Evolutionary conservation across 2,113 vertebrate genomes (phyloP).

Genomic region (Megaceryle maxima): DNA sequence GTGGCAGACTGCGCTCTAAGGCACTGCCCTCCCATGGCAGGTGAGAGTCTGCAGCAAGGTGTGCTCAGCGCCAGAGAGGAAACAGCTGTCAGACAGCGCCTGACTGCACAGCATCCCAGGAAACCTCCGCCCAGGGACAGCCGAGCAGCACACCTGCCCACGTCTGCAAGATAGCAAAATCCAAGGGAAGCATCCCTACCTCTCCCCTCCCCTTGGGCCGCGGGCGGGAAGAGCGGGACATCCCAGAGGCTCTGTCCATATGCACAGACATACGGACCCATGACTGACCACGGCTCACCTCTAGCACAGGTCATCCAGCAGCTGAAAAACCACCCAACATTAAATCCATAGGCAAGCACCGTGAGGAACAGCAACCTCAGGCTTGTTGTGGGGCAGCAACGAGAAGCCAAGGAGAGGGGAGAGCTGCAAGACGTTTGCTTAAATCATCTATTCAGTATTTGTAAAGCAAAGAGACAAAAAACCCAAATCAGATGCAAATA

Average conservation of each 20-base stretch:
- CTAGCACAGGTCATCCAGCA: not conserved
- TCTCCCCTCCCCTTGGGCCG: not conserved
- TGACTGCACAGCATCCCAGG: fast-evolving
- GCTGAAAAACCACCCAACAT: not conserved
- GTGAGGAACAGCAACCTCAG: not conserved
- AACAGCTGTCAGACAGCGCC: not conserved
- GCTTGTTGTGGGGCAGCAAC: not conserved
- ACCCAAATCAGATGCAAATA: slow-evolving; percentile 15
- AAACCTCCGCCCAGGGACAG: not conserved
- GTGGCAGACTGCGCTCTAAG: not conserved
- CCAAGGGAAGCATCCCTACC: not conserved
- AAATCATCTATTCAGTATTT: not conserved
- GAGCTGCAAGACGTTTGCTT: not conserved
- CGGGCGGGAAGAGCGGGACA: not conserved
- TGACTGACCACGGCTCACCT: not conserved
- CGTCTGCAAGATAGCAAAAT: not conserved
- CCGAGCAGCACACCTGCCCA: not conserved
- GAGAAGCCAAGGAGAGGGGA: not conserved
- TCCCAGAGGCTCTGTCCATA: fast-evolving
- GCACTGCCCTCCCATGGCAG: not conserved
- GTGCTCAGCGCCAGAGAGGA: not conserved
- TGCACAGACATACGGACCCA: fast-evolving
- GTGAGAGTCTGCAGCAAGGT: not conserved
- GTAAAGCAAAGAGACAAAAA: not conserved
- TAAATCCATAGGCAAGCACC: not conserved